Evolutionary conservation across 2,888 invertebrate genomes (phyloP).

Genomic region (Lapara coniferarum): DNA sequence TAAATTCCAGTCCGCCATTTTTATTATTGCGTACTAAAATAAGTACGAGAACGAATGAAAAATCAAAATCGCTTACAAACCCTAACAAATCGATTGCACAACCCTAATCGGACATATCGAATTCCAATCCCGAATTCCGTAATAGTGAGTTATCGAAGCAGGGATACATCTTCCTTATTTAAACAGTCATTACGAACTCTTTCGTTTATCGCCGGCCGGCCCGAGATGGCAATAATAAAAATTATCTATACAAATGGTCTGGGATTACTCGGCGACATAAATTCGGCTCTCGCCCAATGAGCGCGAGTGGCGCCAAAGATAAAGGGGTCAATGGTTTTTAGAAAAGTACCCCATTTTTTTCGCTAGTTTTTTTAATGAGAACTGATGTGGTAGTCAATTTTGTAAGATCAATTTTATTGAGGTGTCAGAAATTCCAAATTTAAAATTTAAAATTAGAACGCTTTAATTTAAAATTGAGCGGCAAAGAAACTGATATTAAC

Average conservation of each 20-base stretch:
- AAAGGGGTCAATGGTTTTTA: conserved; percentile 82
- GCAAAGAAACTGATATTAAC: background rate
- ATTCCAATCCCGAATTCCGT: conserved; percentile 62
- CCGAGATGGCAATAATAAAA: conserved; percentile 84
- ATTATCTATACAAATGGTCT: conserved; percentile 84
- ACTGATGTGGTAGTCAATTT: conserved; percentile 11
- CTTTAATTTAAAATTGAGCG: background rate
- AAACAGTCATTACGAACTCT: conserved; percentile 83
- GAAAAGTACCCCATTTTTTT: conserved; percentile 60
- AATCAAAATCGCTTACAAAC: background rate
- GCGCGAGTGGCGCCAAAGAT: conserved; percentile 67
- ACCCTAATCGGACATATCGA: conserved; percentile 53
- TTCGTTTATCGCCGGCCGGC: conserved; percentile 76
- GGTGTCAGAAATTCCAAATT: background rate
- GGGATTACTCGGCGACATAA: conserved; percentile 82
- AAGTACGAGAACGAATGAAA: background rate
- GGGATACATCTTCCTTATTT: conserved; percentile 83
- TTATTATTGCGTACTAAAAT: background rate
- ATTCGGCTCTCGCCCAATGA: conserved; percentile 81
- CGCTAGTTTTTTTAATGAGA: conserved; percentile 50
- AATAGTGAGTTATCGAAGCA: conserved; percentile 77
- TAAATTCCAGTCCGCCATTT: background rate
- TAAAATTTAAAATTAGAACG: conserved; percentile 1
- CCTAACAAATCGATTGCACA: conserved; percentile 39
- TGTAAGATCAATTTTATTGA: conserved; percentile 3